Evolutionary conservation across 2,797 vertebrate species (phyloP).

Genomic region (Malacoraja senta): DNA sequence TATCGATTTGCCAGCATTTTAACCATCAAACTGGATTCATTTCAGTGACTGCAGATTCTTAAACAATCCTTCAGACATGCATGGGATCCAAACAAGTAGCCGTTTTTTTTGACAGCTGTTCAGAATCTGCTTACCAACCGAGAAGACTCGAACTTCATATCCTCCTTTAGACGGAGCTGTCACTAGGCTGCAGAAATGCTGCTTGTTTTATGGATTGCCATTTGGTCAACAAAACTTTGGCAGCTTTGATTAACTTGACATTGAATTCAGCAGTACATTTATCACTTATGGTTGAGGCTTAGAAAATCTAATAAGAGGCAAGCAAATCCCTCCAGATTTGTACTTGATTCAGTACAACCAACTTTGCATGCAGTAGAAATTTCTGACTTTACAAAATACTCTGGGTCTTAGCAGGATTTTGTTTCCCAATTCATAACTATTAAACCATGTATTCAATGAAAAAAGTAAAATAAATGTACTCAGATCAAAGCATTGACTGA

Average conservation of each 20-base stretch:
- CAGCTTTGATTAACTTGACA: slow-evolving; percentile 93
- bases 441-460: slow-evolving; percentile 52
- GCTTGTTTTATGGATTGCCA: slow-evolving; percentile 82
- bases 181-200: slow-evolving; percentile 64
- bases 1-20: slow-evolving; percentile 74
- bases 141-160: slow-evolving; percentile 53
- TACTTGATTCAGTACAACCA: slow-evolving; percentile 74
- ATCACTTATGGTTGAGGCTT: slow-evolving; percentile 80
- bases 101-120: slow-evolving; percentile 51
- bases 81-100: slow-evolving; percentile 50
- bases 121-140: slow-evolving; percentile 44
- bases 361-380: slow-evolving; percentile 75
- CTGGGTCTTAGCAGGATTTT: slow-evolving; percentile 60
- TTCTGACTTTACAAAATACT: slow-evolving; percentile 70
- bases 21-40: slow-evolving; percentile 65
- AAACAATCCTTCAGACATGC: slow-evolving; percentile 63
- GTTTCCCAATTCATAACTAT: slow-evolving; percentile 57
- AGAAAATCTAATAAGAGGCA: slow-evolving; percentile 87
- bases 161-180: slow-evolving; percentile 68
- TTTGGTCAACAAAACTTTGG: slow-evolving; percentile 94
- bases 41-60: slow-evolving; percentile 59
- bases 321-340: slow-evolving; percentile 79
- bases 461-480: slow-evolving; percentile 28
- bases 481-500: not conserved
- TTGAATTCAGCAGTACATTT: slow-evolving; percentile 84